Base-by-base conservation (phyloP, 2,113 vertebrate genomes). In the Nibea coibor region DNA sequence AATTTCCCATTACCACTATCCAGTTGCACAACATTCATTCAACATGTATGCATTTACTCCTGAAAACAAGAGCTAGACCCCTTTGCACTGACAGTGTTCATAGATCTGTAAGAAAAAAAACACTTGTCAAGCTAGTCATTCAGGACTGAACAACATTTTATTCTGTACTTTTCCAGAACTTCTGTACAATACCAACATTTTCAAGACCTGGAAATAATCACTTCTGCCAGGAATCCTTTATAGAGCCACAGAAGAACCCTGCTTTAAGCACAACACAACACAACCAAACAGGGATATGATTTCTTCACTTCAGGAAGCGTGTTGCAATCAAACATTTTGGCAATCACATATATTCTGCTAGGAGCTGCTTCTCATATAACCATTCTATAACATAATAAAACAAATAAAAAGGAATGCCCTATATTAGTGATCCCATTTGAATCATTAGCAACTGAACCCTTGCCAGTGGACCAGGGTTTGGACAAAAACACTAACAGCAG, bases 141-240 rank as follows among this genome's bases (percentile, higher is more conserved):
- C 42, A 78, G 72, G 80, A 89, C 75, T 82, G 72, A 87, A 87
- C 82, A 86, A 83, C 74, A 86, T 82, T 89, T 91, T 89, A 89
- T 91, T 89, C 48, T 53, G 62, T 76, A 66, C 57, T 78, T 78
- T 62, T 78, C 26, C 69, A 85, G 71, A 84, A 76, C 63, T 22
- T 88, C 73, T 86, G 81, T 81, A 87, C 81, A 82, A 84, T 77
- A 75, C 72, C 74, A 78, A 89, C 73, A 75, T 87, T 62, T 79
- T 57, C 39, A 73, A 71, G 59, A 78, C 68, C 47, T 51, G 57
- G 28, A 84, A 14, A 51, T 17, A 16, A 85, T 53, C 22, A 31
- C 12, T 22, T 42, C 7, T 17, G 22, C 20, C 39, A 54, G 62
- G 43, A 63, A 67, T 54, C 70, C 19, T 68, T 28, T 59, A 62